phyloP scores from a whole-genome alignment of 2,888 invertebrate species.

The Tinea semifulvella region DNA sequence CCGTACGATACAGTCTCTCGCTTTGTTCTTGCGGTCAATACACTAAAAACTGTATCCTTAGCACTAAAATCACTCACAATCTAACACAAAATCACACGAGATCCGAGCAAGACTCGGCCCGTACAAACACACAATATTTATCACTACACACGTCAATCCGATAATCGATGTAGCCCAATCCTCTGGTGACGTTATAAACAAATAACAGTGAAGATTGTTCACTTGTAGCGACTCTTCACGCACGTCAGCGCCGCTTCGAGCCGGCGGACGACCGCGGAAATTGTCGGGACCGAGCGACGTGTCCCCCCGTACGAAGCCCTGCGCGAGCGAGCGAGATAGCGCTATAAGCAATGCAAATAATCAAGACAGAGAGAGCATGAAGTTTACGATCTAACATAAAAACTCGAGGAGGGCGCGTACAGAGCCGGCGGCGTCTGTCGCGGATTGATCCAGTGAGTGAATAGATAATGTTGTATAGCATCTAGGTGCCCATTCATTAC shows the following conservation, averaged over 20 bases:
- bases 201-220: constrained; percentile 56
- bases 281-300: constrained; percentile 44
- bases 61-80: constrained; percentile 62
- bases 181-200: constrained; percentile 48
- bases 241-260: constrained; percentile 61
- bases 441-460: constrained; percentile 46
- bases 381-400: constrained; percentile 43
- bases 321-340: constrained; percentile 37
- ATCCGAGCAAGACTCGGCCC: background rate
- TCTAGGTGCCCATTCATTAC: constrained; percentile 43
- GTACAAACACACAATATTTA: background rate
- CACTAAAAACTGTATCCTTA: constrained; percentile 46
- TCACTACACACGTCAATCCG: background rate
- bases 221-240: constrained; percentile 46
- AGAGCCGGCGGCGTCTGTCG: constrained; percentile 30
- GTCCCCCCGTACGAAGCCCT: constrained; percentile 39
- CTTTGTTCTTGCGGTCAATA: constrained; percentile 59
- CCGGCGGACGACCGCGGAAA: constrained; percentile 61
- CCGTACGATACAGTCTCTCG: constrained; percentile 20
- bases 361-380: constrained; percentile 23
- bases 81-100: constrained; percentile 36
- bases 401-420: constrained; percentile 32
- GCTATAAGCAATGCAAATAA: constrained; percentile 16
- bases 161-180: constrained; percentile 39
- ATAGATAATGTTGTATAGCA: constrained; percentile 43